Percentiles rank a stretch among this genome's conserved stretches.
Evolutionary conservation across 1,140 invertebrate genomes (phyloP).

Genomic region (Philopotamus ludificatus): DNA sequence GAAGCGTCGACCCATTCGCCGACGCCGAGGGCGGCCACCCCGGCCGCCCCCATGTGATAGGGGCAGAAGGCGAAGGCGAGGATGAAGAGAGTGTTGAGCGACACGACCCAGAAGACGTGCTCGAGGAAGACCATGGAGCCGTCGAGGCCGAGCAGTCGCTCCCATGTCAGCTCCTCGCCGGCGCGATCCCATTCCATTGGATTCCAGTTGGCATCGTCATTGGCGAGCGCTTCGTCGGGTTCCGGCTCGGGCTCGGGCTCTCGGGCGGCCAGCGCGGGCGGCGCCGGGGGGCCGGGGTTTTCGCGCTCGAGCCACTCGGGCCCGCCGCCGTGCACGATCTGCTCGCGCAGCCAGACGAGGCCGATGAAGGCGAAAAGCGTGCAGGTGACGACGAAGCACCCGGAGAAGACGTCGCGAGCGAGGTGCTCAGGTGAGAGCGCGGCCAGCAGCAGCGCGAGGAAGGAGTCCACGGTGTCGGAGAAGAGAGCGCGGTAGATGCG

Average conservation of each 20-base stretch:
- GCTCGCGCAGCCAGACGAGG: conserved; percentile 95
- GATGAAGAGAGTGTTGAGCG: conserved; percentile 95
- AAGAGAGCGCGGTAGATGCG: conserved; percentile 92
- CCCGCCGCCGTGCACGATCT: conserved; percentile 95
- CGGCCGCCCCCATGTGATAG: conserved; percentile 90
- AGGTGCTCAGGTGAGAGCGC: conserved; percentile 92
- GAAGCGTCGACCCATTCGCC: conserved; percentile 69
- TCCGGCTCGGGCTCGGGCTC: conserved; percentile 45
- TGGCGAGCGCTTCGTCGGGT: conserved; percentile 49
- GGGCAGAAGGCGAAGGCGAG: conserved; percentile 93
- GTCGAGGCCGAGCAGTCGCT: conserved; percentile 91
- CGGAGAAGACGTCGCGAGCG: conserved; percentile 90
- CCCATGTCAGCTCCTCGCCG: conserved; percentile 97
- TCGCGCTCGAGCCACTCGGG: conserved; percentile 90
- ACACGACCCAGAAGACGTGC: conserved; percentile 99
- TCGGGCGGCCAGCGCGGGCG: not conserved
- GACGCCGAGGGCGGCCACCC: conserved; percentile 64
- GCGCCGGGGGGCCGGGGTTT: conserved; percentile 50
- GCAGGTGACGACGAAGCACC: conserved; percentile 94
- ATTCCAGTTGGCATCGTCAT: conserved; percentile 90
- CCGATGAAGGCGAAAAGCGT: conserved; percentile 97
- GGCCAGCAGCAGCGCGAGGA: conserved; percentile 85
- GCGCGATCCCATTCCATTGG: conserved; percentile 98
- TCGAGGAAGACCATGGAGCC: conserved; percentile 96
- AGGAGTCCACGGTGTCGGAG: conserved; percentile 80